Percentiles rank a stretch among this genome's conserved stretches.
These are phyloP conservation scores for Drosophila oshimai DNA, from an alignment of 1,140 invertebrate species.

Conservation along the genomic window DNA sequence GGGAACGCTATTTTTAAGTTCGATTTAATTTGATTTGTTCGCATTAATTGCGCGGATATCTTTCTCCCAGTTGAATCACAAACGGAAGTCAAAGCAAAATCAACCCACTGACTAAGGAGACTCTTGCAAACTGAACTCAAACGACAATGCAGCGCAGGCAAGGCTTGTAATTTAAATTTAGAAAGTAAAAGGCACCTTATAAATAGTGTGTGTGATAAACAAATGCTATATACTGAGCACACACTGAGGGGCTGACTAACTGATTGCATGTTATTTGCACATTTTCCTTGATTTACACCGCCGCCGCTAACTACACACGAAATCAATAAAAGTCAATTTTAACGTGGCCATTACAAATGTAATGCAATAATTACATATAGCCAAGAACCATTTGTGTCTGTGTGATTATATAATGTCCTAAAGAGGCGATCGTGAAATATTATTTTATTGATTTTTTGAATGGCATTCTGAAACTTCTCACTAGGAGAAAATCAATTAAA, in stretches of 20 bases:
- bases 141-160: neutral
- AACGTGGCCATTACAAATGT: constrained; percentile 57
- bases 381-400: constrained; percentile 13
- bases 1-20: constrained; percentile 69
- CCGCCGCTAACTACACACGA: constrained; percentile 52
- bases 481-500: neutral
- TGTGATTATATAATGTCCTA: constrained; percentile 34
- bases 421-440: constrained; percentile 10
- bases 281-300: constrained; percentile 70
- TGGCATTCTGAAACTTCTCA: neutral
- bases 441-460: constrained; percentile 9
- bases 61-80: constrained; percentile 57
- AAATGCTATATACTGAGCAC: constrained; percentile 9
- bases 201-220: constrained; percentile 36
- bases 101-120: constrained; percentile 18
- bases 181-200: constrained; percentile 75
- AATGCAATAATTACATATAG: constrained; percentile 56
- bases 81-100: constrained; percentile 59
- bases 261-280: constrained; percentile 56
- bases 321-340: constrained; percentile 60
- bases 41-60: constrained; percentile 50
- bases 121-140: constrained; percentile 24
- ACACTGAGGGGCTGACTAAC: constrained; percentile 7
- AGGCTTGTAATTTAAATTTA: constrained; percentile 67
- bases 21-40: constrained; percentile 68